phyloP scores from a whole-genome alignment of 2,113 vertebrate genomes.

The Isurus oxyrinchus region DNA sequence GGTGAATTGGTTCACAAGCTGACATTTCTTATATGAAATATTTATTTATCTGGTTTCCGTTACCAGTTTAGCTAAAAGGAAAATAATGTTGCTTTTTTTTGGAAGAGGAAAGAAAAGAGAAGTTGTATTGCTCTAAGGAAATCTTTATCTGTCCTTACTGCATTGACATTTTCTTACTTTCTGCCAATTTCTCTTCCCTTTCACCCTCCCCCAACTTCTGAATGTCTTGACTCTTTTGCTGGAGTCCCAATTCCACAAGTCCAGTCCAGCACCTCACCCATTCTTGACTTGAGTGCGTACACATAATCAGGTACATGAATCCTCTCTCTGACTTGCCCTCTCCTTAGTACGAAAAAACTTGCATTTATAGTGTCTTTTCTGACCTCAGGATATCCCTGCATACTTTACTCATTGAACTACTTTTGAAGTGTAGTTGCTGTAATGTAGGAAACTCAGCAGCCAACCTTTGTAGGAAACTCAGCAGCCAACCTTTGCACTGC shows the following conservation, averaged over 20 bases:
- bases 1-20: neutral
- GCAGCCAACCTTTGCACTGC: too few relatives aligned
- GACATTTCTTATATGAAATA: neutral
- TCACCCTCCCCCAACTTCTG: neutral
- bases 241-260: neutral
- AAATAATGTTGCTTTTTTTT: neutral
- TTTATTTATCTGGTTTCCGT: neutral
- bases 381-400: too few relatives aligned
- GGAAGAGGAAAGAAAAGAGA: neutral
- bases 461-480: too few relatives aligned
- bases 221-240: neutral
- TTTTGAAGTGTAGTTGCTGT: too few relatives aligned
- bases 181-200: neutral
- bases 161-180: neutral
- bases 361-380: too few relatives aligned
- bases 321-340: too few relatives aligned
- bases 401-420: too few relatives aligned
- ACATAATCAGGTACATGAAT: too few relatives aligned
- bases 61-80: neutral
- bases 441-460: too few relatives aligned
- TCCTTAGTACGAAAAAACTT: too few relatives aligned
- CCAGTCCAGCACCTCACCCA: neutral
- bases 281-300: too few relatives aligned
- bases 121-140: neutral
- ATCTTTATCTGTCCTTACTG: neutral